Percentiles rank a stretch among this genome's conserved stretches.
phyloP scores from a whole-genome alignment of 2,888 invertebrate species.

The Lochmaea capreae region DNA sequence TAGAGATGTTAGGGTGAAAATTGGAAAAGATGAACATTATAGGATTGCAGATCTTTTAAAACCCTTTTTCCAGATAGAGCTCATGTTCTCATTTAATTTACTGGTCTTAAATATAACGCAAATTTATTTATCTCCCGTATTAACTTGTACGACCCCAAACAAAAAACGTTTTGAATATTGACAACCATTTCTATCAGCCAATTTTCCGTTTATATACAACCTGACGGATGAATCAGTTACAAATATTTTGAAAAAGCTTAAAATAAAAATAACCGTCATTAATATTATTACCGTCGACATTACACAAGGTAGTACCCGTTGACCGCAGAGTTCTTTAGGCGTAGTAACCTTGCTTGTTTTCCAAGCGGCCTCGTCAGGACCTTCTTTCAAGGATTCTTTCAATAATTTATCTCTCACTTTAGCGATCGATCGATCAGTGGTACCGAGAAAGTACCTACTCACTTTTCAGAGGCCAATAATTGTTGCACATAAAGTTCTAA shows the following conservation, averaged over 20 bases:
- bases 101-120: no score
- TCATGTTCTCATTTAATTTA: no score
- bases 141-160: no score
- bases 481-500: not conserved
- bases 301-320: constrained; percentile 52
- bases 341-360: constrained; percentile 63
- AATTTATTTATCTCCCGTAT: no score
- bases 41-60: no score
- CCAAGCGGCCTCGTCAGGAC: constrained; percentile 62
- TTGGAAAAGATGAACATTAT: no score
- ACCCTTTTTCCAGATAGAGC: no score
- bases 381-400: constrained; percentile 57
- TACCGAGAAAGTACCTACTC: constrained; percentile 47
- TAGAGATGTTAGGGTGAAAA: no score
- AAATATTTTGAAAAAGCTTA: not conserved
- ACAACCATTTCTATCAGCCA: no score
- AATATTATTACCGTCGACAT: constrained; percentile 13
- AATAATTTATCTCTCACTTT: constrained; percentile 29
- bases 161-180: no score
- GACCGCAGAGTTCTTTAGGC: constrained; percentile 60
- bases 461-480: constrained; percentile 32
- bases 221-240: no score
- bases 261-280: not conserved
- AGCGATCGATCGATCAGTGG: constrained; percentile 46
- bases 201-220: no score